Conservation (phyloP, 2,888 invertebrate genomes). For the Muschampia plurimacula region DNA sequence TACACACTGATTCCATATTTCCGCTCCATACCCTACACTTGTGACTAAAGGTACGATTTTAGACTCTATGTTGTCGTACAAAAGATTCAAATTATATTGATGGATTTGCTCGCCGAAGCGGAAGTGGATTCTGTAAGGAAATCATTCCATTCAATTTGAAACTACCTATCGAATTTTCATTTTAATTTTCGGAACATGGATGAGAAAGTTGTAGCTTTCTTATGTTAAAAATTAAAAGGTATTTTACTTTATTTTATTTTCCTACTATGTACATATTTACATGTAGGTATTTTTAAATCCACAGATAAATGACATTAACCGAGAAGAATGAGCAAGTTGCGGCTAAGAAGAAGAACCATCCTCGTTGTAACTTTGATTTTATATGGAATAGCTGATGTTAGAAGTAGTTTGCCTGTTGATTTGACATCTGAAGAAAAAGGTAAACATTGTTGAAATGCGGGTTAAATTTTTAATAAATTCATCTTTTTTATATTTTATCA, state of each 20-base stretch:
- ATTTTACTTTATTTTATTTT: too few species aligned
- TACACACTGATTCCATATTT: constrained; percentile 78
- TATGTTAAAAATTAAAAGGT: not conserved
- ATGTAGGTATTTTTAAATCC: constrained; percentile 44
- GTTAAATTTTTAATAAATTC: not conserved
- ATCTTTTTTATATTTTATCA: not conserved
- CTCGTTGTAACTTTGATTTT: constrained; percentile 73
- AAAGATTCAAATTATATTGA: constrained; percentile 50
- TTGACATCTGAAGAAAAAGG: constrained; percentile 79
- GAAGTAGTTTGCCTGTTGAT: constrained; percentile 75
- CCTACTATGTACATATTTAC: not conserved
- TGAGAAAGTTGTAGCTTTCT: not conserved
- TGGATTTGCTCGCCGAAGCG: constrained; percentile 41
- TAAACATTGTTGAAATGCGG: constrained; percentile 45
- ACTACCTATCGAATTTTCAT: constrained; percentile 18
- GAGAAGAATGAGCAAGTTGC: constrained; percentile 71
- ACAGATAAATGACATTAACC: constrained; percentile 78
- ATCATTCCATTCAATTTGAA: constrained; percentile 42
- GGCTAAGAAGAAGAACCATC: constrained; percentile 72
- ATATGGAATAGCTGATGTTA: constrained; percentile 80
- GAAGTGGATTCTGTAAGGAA: constrained; percentile 55
- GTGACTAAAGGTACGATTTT: constrained; percentile 52
- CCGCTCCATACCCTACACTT: constrained; percentile 75
- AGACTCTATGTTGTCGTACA: constrained; percentile 50
- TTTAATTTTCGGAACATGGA: constrained; percentile 7